phyloP scores from a whole-genome alignment of 1,140 invertebrate genomes.

The Drosophila busckii region DNA sequence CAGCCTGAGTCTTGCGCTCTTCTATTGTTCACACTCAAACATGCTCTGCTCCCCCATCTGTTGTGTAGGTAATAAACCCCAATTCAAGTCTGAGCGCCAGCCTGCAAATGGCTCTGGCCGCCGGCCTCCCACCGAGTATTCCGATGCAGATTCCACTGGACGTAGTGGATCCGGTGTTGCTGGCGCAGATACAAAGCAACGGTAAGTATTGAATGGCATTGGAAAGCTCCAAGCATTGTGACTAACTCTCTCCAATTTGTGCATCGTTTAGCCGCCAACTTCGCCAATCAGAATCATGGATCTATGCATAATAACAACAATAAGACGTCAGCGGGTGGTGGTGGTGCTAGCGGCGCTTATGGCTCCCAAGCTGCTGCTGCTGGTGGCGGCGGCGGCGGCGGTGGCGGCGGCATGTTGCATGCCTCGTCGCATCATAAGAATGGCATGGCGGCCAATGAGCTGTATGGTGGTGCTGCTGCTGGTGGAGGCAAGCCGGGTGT shows the following conservation, averaged over 20 bases:
- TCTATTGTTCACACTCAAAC: too few species aligned
- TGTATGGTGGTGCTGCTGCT: conserved; percentile 7
- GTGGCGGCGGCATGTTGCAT: conserved; percentile 23
- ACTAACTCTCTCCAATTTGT: conserved; percentile 27
- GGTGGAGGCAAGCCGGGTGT: conserved; percentile 6
- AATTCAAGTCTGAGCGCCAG: conserved; percentile 29
- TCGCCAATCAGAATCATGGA: conserved; percentile 51
- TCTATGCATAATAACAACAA: conserved; percentile 65
- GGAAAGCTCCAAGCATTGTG: neutral
- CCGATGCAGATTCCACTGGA: conserved; percentile 40
- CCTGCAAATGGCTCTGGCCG: conserved; percentile 27
- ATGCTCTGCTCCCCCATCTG: neutral
- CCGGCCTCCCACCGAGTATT: conserved; percentile 34
- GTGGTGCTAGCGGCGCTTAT: conserved; percentile 15
- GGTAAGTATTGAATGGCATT: conserved; percentile 30
- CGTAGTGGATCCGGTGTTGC: conserved; percentile 57
- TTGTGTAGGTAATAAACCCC: conserved; percentile 54
- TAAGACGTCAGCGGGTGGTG: conserved; percentile 40
- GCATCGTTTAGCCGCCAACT: conserved; percentile 39
- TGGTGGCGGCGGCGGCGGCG: conserved; percentile 11
- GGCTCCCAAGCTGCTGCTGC: conserved; percentile 15
- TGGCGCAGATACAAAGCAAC: conserved; percentile 52
- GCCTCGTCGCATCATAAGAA: conserved; percentile 47
- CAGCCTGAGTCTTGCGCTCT: too few species aligned
- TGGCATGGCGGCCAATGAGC: conserved; percentile 33